Conservation (phyloP, 64 coral and sea anemone species). For the Pachyseris speciosa region DNA sequence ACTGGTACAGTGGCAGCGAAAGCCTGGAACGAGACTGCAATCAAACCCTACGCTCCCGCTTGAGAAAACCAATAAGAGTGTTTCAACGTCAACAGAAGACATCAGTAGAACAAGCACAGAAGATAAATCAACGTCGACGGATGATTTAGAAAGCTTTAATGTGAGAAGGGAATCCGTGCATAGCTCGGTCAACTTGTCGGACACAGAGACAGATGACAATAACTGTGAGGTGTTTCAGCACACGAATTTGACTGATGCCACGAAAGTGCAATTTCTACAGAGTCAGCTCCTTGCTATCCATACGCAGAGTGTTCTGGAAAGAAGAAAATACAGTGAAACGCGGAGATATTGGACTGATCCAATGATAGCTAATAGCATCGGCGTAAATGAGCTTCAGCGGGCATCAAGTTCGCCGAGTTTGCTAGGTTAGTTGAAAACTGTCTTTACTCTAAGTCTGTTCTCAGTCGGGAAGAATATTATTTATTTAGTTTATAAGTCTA, state of each 20-base stretch:
- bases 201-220: constrained; percentile 24
- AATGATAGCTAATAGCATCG: constrained; percentile 12
- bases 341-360: constrained; percentile 82
- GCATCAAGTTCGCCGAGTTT: constrained; percentile 83
- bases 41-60: background rate
- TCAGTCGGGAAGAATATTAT: no score
- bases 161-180: constrained; percentile 4
- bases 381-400: constrained; percentile 34
- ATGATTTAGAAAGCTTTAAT: constrained; percentile 59
- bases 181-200: constrained; percentile 9
- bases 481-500: no score
- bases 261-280: constrained; percentile 76
- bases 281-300: constrained; percentile 66
- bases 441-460: background rate
- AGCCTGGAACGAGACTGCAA: constrained; percentile 7
- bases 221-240: background rate
- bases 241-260: constrained; percentile 82
- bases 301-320: constrained; percentile 59
- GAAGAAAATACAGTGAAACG: constrained; percentile 79
- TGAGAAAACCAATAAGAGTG: constrained; percentile 1
- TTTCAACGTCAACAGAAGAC: constrained; percentile 60
- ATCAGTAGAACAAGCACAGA: background rate
- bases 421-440: constrained; percentile 50
- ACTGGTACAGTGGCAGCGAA: background rate
- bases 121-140: constrained; percentile 89